These are phyloP conservation scores for Montipora capricornis DNA, from an alignment of 64 coral and sea anemone genomes.

Conservation along the genomic window DNA sequence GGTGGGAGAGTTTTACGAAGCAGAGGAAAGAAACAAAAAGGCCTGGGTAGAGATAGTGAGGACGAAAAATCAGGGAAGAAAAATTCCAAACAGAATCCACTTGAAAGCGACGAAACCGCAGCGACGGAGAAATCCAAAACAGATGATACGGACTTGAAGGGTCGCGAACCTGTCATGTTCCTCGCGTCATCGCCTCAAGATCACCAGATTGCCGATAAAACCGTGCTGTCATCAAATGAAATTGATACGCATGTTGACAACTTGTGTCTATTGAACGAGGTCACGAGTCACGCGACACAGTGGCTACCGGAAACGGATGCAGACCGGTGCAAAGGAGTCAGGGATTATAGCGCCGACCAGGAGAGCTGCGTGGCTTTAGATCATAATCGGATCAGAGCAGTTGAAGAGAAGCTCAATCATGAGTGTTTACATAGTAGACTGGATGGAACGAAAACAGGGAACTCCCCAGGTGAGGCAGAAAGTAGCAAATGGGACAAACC, in stretches of 20 bases:
- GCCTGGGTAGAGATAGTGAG: not conserved
- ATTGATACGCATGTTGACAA: constrained; percentile 34
- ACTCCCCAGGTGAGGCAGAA: not conserved
- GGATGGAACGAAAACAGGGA: not conserved
- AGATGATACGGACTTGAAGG: not conserved
- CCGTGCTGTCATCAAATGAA: constrained; percentile 32
- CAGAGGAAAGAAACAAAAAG: not conserved
- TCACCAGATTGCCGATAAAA: not conserved
- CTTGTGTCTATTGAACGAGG: not conserved
- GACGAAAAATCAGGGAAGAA: not conserved
- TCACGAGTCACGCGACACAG: not conserved
- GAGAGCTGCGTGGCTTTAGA: not conserved
- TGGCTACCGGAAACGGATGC: constrained; percentile 23
- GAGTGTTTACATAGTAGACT: not conserved
- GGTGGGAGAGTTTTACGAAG: constrained; percentile 24
- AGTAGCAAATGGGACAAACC: too few relatives aligned
- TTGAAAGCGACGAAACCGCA: not conserved
- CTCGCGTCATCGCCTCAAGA: not conserved
- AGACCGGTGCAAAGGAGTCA: not conserved
- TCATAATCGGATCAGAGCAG: not conserved
- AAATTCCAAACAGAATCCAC: not conserved
- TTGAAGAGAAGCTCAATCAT: not conserved
- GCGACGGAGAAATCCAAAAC: not conserved
- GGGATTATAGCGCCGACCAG: not conserved
- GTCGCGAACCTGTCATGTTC: constrained; percentile 22